These are phyloP conservation scores for Diarsia mendica DNA, from an alignment of 2,888 invertebrate species.

Conservation along the genomic window DNA sequence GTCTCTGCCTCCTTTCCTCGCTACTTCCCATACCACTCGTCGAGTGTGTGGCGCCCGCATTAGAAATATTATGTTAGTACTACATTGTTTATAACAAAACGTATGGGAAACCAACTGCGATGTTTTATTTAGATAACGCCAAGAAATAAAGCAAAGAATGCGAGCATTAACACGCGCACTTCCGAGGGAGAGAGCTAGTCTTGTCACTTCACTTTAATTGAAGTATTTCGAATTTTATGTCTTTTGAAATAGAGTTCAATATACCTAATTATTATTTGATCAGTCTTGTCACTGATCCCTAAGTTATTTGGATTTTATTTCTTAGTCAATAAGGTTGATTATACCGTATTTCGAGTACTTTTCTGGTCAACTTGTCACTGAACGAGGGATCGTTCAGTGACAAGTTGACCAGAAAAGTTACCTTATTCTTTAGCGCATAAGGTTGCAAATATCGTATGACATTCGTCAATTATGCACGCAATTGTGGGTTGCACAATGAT, in stretches of 20 bases:
- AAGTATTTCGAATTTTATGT: conserved; percentile 21
- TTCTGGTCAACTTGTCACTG: not conserved
- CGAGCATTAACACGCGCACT: conserved; percentile 40
- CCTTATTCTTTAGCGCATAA: not conserved
- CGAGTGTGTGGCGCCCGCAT: no score
- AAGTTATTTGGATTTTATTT: not conserved
- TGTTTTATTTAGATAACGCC: conserved; percentile 62
- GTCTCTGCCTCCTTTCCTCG: no score
- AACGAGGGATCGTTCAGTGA: no score
- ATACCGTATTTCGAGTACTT: not conserved
- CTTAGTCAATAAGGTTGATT: not conserved
- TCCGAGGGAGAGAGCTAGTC: conserved; percentile 44
- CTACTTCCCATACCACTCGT: no score
- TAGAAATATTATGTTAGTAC: conserved; percentile 34
- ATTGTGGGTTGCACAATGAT: conserved; percentile 60
- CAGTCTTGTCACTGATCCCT: conserved; percentile 8
- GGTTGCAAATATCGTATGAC: conserved; percentile 16
- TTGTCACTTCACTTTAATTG: not conserved
- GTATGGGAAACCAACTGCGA: conserved; percentile 53
- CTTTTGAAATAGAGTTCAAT: not conserved
- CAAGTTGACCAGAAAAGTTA: no score
- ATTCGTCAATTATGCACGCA: conserved; percentile 56
- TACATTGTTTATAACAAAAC: conserved; percentile 37
- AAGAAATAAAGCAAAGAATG: conserved; percentile 55
- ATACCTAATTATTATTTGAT: not conserved